Evolutionary conservation across 1,140 invertebrate species (phyloP).

Genomic region (Hypothenemus hampei): DNA sequence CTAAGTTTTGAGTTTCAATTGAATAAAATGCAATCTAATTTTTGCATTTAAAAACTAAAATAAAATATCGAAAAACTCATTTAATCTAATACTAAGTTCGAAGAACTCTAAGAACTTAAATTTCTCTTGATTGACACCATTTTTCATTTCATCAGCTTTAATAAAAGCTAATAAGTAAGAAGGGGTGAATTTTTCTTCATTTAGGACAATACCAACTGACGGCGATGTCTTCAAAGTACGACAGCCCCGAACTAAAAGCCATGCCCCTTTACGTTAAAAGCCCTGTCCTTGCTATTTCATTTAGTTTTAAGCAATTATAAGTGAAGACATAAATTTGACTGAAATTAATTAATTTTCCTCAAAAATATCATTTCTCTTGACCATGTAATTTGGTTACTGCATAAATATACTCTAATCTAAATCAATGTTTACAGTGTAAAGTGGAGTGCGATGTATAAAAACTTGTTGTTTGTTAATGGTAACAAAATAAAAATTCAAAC

Average conservation of each 20-base stretch:
- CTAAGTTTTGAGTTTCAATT: no score
- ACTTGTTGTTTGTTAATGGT: no score
- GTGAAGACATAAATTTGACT: not conserved
- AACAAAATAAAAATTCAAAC: no score
- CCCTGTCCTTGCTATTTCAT: constrained; percentile 4
- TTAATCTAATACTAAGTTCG: no score
- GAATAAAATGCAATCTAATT: no score
- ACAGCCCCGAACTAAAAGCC: not conserved
- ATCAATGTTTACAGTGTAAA: no score
- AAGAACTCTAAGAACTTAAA: no score
- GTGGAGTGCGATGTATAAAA: no score
- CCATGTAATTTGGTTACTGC: not conserved
- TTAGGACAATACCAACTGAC: not conserved
- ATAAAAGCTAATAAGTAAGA: not conserved
- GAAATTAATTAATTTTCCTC: not conserved
- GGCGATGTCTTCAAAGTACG: not conserved
- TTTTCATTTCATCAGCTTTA: not conserved
- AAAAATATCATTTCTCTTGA: not conserved
- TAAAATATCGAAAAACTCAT: no score
- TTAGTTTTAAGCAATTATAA: not conserved
- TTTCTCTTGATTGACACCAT: no score
- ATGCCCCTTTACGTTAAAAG: constrained; percentile 3
- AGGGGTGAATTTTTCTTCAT: constrained; percentile 1
- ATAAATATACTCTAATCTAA: no score
- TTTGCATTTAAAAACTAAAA: no score